These are phyloP conservation scores for Takifugu flavidus DNA, from an alignment of 2,113 vertebrate genomes.

Conservation along the genomic window DNA sequence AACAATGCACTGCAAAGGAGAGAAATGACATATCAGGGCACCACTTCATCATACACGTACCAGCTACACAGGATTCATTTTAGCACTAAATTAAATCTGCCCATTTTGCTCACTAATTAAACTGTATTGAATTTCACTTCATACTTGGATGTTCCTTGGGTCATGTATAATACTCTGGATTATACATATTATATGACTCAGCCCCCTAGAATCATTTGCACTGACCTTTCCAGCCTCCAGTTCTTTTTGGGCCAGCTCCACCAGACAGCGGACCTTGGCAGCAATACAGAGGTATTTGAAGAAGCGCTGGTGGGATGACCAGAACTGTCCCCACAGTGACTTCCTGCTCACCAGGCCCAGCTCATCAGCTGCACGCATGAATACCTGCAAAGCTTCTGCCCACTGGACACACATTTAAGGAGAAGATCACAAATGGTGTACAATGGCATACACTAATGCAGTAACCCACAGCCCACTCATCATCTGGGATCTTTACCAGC, in stretches of 20 bases:
- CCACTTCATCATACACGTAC: neutral
- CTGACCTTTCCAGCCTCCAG: slow-evolving; percentile 87
- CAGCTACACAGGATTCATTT: neutral
- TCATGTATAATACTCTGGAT: slow-evolving; percentile 3
- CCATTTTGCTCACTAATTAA: neutral
- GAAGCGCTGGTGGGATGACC: slow-evolving; percentile 97
- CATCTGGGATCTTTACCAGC: slow-evolving; percentile 78
- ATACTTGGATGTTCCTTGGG: neutral
- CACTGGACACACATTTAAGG: slow-evolving; percentile 75
- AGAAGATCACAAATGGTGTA: neutral
- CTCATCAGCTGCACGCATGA: slow-evolving; percentile 88
- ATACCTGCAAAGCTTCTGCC: slow-evolving; percentile 88
- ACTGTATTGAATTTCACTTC: neutral
- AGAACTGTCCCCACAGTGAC: slow-evolving; percentile 97
- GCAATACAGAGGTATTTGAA: slow-evolving; percentile 99
- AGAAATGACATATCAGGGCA: neutral
- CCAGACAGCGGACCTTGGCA: slow-evolving; percentile 89
- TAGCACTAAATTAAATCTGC: neutral
- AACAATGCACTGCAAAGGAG: slow-evolving; percentile 83
- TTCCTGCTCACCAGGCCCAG: slow-evolving; percentile 91
- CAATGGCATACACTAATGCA: neutral
- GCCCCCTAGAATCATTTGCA: slow-evolving; percentile 5
- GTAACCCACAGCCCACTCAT: neutral
- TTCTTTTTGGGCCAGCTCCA: slow-evolving; percentile 88
- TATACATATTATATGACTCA: slow-evolving; percentile 3